These are phyloP conservation scores for Oxygymnocypris stewartii DNA, from an alignment of 2,113 vertebrate genomes.

Conservation along the genomic window DNA sequence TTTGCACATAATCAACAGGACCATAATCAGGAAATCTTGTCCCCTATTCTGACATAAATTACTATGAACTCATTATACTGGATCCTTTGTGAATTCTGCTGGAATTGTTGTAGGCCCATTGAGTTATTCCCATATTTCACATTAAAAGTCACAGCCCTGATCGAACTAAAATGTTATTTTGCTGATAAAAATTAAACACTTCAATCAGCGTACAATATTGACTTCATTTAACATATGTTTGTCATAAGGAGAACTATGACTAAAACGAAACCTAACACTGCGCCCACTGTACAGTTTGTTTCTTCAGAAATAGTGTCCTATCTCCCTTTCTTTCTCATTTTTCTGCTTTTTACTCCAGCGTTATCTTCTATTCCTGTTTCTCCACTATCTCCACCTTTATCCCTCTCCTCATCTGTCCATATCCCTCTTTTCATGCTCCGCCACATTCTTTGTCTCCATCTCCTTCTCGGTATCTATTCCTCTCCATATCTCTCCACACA, in stretches of 20 bases:
- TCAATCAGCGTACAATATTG: neutral
- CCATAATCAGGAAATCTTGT: neutral
- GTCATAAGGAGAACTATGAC: neutral
- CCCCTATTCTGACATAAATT: neutral
- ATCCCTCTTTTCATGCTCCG: conserved; percentile 53
- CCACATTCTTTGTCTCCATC: conserved; percentile 60
- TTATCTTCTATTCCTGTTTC: conserved; percentile 64
- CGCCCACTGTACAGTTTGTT: neutral
- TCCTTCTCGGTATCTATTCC: conserved; percentile 55
- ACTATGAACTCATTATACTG: neutral
- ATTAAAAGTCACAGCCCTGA: neutral
- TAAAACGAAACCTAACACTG: neutral
- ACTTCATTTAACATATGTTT: neutral
- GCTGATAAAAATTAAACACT: neutral
- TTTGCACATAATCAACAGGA: neutral
- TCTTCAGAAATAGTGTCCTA: conserved; percentile 31
- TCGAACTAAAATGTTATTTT: neutral
- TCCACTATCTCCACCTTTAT: conserved; percentile 44
- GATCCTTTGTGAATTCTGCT: neutral
- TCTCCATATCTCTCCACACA: conserved; percentile 57
- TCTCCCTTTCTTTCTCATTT: conserved; percentile 40
- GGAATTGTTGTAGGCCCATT: neutral
- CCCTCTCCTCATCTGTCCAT: conserved; percentile 48
- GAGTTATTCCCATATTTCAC: neutral
- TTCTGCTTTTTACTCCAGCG: conserved; percentile 35